phyloP scores from a whole-genome alignment of 2,797 vertebrate genomes.

The Trachurus trachurus region DNA sequence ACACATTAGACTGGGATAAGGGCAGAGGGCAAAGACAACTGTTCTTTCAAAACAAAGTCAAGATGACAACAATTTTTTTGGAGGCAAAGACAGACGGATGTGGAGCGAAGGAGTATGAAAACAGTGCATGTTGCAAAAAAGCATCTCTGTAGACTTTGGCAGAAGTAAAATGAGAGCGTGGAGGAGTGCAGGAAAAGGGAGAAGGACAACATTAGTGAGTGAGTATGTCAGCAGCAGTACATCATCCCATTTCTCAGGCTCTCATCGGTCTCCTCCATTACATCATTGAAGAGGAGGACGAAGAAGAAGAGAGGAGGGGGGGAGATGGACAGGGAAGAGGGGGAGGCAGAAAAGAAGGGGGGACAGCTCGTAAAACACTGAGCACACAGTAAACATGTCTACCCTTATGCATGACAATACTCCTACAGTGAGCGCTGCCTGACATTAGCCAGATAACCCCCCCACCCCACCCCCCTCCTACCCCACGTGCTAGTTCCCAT shows the following conservation, averaged over 20 bases:
- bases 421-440: constrained; percentile 88
- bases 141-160: constrained; percentile 48
- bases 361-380: constrained; percentile 90
- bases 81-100: constrained; percentile 20
- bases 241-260: constrained; percentile 91
- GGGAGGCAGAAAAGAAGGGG: constrained; percentile 60
- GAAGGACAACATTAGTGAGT: constrained; percentile 80
- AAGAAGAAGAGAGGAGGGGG: constrained; percentile 63
- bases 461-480: constrained; percentile 48
- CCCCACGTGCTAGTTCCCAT: constrained; percentile 71
- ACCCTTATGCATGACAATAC: constrained; percentile 90
- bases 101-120: constrained; percentile 37
- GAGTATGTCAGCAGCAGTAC: constrained; percentile 86
- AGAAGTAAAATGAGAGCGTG: constrained; percentile 48
- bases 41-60: constrained; percentile 22
- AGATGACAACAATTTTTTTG: not conserved
- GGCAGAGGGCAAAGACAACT: constrained; percentile 12
- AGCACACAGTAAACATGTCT: constrained; percentile 94
- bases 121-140: constrained; percentile 35
- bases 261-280: constrained; percentile 85
- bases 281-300: constrained; percentile 86
- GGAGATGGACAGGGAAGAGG: constrained; percentile 63
- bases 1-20: constrained; percentile 7
- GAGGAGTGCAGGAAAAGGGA: constrained; percentile 71
- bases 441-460: constrained; percentile 89